These are phyloP conservation scores for Aphrophora alni DNA, from an alignment of 2,888 invertebrate genomes.

Conservation along the genomic window DNA sequence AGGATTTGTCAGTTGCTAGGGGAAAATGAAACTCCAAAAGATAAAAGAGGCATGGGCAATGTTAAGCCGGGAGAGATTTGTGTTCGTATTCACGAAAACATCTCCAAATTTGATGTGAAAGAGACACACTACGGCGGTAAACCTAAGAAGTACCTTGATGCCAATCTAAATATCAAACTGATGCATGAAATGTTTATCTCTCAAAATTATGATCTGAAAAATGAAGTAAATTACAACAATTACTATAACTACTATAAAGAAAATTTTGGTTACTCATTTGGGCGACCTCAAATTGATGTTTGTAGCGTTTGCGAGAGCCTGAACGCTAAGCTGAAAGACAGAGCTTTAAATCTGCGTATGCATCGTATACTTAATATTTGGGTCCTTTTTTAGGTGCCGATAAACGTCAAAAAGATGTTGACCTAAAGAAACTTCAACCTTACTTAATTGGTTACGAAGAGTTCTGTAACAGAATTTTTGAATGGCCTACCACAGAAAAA, in stretches of 20 bases:
- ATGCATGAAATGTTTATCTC: slow-evolving; percentile 24
- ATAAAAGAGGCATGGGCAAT: slow-evolving; percentile 42
- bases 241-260: slow-evolving; percentile 37
- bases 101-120: slow-evolving; percentile 38
- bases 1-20: slow-evolving; percentile 36
- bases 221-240: slow-evolving; percentile 28
- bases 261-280: slow-evolving; percentile 48
- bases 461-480: too few relatives aligned
- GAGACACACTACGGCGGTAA: slow-evolving; percentile 46
- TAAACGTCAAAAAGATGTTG: too few relatives aligned
- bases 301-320: slow-evolving; percentile 46
- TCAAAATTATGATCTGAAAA: slow-evolving; percentile 18
- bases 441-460: too few relatives aligned
- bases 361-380: too few relatives aligned
- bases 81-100: slow-evolving; percentile 25
- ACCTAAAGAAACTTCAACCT: too few relatives aligned
- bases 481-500: too few relatives aligned
- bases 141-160: slow-evolving; percentile 47
- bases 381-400: too few relatives aligned
- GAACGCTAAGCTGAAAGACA: slow-evolving; percentile 44
- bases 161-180: slow-evolving; percentile 13
- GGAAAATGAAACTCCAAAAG: slow-evolving; percentile 40
- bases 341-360: slow-evolving; percentile 38
- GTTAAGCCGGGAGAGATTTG: slow-evolving; percentile 35
- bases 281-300: slow-evolving; percentile 48